These are phyloP conservation scores for Python bivittatus DNA, from an alignment of 2,113 vertebrate genomes.

Conservation along the genomic window DNA sequence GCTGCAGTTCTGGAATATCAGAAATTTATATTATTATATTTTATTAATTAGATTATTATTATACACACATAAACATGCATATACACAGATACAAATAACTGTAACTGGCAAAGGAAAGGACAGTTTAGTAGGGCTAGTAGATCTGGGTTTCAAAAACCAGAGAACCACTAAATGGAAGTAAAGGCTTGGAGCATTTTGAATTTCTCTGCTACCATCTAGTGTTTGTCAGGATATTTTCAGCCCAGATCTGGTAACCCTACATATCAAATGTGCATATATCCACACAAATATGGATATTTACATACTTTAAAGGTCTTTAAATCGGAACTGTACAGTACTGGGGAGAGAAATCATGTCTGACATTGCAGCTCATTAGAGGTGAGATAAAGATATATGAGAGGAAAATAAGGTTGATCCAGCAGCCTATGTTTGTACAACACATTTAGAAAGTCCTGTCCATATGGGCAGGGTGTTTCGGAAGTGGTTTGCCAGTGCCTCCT, in stretches of 20 bases:
- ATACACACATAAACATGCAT: too few species aligned
- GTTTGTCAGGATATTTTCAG: too few species aligned
- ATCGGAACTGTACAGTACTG: not conserved
- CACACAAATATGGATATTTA: not conserved
- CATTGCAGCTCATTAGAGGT: not conserved
- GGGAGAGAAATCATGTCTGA: not conserved
- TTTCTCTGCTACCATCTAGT: too few species aligned
- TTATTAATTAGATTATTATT: too few species aligned
- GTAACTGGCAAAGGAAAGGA: not conserved
- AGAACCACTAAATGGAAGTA: too few species aligned
- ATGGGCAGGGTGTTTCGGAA: too few species aligned
- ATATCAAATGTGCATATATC: not conserved
- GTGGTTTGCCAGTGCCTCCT: too few species aligned
- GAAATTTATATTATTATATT: not conserved
- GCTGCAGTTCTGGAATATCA: constrained; percentile 13
- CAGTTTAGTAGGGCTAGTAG: too few species aligned
- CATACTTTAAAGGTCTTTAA: not conserved
- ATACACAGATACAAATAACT: too few species aligned
- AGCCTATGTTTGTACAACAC: not conserved
- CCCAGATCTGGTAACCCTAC: too few species aligned
- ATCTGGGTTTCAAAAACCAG: too few species aligned
- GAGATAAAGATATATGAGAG: not conserved
- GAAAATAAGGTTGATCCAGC: not conserved
- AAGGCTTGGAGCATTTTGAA: too few species aligned
- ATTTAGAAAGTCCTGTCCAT: not conserved